Base-by-base conservation (phyloP, 2,797 vertebrate species). In the Cossypha polioptera region DNA sequence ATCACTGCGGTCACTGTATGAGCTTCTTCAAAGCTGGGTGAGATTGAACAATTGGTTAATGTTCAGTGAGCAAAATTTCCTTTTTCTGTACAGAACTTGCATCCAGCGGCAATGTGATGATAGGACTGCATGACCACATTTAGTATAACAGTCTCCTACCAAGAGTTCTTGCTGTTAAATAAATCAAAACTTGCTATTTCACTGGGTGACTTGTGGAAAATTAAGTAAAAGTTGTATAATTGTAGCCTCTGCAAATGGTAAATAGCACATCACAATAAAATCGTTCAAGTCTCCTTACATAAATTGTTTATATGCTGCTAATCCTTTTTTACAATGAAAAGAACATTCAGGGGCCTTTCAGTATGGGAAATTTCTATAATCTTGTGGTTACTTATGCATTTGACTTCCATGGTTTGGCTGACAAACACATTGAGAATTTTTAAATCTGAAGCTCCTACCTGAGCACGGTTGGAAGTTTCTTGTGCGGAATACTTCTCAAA, bases 141-240 rank as follows among this genome's bases (percentile, higher is more conserved):
- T 67, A 89, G 83, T 88, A 76, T 67, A 94, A 63, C 20, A 43
- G 43, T 84, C 83, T 43, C 62, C 72, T 71, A 63, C 45, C 31
- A 62, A 59, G 82, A 77, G 54, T 71, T 91, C 58, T 92, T 91
- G 81, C 91, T 93, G 62, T 38, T 87, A 66, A 88, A 85, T 89
- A 85, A 93, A 91, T 65, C 79, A 81, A 63, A 68, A 87, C 91
- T 42, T 92, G 78, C 85, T 95, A 73, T 54, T 84, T 90, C 71
- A 84, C 36, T 51, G 61, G 19, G 36, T 71, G 87, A 68, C 31
- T 76, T 42, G 65, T 25, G 62, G 74, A 83, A 84, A 85, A 85
- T 94, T 48, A 77, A 53, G 72, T 59, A 48, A 29, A 95, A 38
- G 12, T 91, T 92, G 92, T 88, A 75, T 91, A 91, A 83, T 85